Evolutionary conservation across 1,140 invertebrate genomes (phyloP), one percentile per base, ranked within the genome.

Genomic region (Caenorhabditis latens): DNA sequence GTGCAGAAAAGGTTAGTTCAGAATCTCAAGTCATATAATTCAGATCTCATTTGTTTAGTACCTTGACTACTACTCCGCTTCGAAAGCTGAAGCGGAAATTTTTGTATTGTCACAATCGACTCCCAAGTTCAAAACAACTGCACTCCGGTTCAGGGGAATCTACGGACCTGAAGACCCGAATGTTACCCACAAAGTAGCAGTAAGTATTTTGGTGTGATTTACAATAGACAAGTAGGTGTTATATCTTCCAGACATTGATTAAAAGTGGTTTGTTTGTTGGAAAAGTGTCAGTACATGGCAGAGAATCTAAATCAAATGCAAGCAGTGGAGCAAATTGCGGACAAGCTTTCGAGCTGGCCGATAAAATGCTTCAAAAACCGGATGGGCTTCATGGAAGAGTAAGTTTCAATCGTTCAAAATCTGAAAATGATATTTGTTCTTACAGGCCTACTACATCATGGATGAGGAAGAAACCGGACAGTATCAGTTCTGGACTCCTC

Each of bases 141-240:
- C 13, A n/a, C 46, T 79, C 4, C 16, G 71, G 24, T 79, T 79
- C n/a, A n/a, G 71, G 0, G 71, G 14, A 9, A 79, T 79, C n/a
- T 79, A 79, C 14, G 71, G 71, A 9, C 46, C 71, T 2, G 71
- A 79, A 50, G 71, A 79, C 24, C 71, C 71, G 4, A 79, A 79
- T n/a, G 71, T 79, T 4, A 79, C 71, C 2, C 16, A 24, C 4
- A 79, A 79, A 79, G 71, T 79, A 24, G 71, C 71, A 19, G 71
- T 79, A 50, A 79, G 67, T 46, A 13, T 2, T 13, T 71, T 46
- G 32, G 9, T 32, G 6, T n/a, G 21, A 46, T 21, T 11, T 3
- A 42, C 1, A 21, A 24, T 2, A 11, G 8, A 53, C 9, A 50
- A 6, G 7, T 13, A n/a, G n/a, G n/a, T 24, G 14, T 13, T n/a